Evolutionary conservation across 2,113 vertebrate genomes (phyloP), one percentile per base, ranked within the genome.

Genomic region (Phylloscopus trochilus): DNA sequence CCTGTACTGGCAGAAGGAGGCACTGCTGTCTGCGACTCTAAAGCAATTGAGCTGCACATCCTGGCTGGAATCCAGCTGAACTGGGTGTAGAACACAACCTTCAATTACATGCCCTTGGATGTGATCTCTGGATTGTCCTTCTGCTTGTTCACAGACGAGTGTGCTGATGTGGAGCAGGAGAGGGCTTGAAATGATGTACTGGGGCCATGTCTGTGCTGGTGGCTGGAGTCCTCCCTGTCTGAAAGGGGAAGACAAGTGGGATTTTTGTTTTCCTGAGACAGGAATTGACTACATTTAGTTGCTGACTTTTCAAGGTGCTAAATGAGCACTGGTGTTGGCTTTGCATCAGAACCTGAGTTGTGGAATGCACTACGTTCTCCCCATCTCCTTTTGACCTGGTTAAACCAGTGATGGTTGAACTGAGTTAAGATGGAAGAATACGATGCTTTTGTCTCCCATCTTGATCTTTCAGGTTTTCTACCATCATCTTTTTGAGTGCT

Each of bases 111-210:
- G 23, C 8, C 35, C 35, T 60, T 6, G 10, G 66, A 67, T 18
- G 20, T 18, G 30, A 17, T 19, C 37, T 68, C 33, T 47, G 20
- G 33, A 8, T 30, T 73, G 22, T 27, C 49, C 44, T 82, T 67
- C 20, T 37, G 30, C 16, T 44, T n/a, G 53, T 22, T 86, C 24
- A 12, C 6, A 35, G 41, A 9, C 0, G 0, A 27, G 5, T 11
- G 35, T 66, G 73, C 35, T 68, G 23, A 21, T 35, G 27, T 44
- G 41, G 27, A 64, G 21, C 31, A 69, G 33, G 43, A 67, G 19
- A 37, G 23, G 13, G 13, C 22, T 90, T 73, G 70, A 47, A 56
- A 23, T 64, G 3, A 22, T 17, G 16, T 12, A 6, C 30, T 81
- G 35, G 23, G 16, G 19, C 3, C 0, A 8, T 28, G 8, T 24